phyloP scores from a whole-genome alignment of 2,888 invertebrate genomes.

The Volucella inanis region DNA sequence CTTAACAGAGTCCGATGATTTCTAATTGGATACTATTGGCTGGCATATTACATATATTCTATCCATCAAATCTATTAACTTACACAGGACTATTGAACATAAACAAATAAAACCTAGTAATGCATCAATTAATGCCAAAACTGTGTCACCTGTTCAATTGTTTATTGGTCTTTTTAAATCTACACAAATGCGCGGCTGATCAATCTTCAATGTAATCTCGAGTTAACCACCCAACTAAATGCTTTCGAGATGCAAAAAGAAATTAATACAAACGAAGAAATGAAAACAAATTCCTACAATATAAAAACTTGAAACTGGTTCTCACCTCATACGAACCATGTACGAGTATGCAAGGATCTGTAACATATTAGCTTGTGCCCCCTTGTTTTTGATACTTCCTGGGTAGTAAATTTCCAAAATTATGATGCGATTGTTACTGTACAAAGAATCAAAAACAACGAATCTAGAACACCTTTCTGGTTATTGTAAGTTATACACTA shows the following conservation, averaged over 20 bases:
- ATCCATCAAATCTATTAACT: too few species aligned
- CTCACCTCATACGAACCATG: constrained; percentile 29
- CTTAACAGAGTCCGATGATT: too few species aligned
- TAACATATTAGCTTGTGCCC: constrained; percentile 54
- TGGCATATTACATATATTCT: too few species aligned
- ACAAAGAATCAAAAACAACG: constrained; percentile 30
- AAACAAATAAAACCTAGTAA: too few species aligned
- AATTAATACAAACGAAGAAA: constrained; percentile 46
- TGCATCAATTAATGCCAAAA: too few species aligned
- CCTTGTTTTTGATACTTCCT: constrained; percentile 1
- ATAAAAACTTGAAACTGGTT: constrained; percentile 52
- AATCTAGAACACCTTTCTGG: constrained; percentile 47
- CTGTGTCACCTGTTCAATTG: constrained; percentile 11
- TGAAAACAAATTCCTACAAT: constrained; percentile 7
- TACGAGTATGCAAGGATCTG: too few species aligned
- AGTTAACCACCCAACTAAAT: constrained; percentile 61
- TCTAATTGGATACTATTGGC: too few species aligned
- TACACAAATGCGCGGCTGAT: constrained; percentile 21
- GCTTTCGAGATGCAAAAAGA: constrained; percentile 25
- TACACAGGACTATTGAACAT: too few species aligned
- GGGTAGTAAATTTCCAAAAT: constrained; percentile 63
- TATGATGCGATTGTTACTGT: constrained; percentile 63
- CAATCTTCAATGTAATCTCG: constrained; percentile 50
- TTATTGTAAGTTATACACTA: constrained; percentile 7
- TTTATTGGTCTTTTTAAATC: constrained; percentile 30